Conservation (phyloP, 2,888 invertebrate species). For the Chirona hameri region DNA sequence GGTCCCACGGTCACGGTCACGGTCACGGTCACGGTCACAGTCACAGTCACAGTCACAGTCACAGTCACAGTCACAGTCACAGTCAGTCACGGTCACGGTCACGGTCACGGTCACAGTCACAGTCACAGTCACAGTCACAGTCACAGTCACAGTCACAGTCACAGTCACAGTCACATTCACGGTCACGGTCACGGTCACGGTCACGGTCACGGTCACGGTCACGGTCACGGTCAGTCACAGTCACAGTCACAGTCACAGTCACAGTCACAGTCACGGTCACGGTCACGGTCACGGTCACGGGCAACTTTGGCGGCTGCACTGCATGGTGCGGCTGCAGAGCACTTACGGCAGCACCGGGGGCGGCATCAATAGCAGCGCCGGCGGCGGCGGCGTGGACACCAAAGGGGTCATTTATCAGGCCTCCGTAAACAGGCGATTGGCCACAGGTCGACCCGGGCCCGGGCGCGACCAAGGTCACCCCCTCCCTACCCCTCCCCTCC, state of each 20-base stretch:
- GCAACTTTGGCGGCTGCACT: neutral
- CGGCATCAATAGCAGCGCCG: neutral
- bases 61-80: no score
- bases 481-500: neutral
- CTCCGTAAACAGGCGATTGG: conserved; percentile 3
- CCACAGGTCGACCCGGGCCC: neutral
- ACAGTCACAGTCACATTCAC: no score
- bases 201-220: neutral
- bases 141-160: neutral
- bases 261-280: no score
- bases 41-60: neutral
- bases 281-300: neutral
- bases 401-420: neutral
- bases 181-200: neutral
- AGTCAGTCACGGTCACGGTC: neutral
- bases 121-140: neutral
- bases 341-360: neutral
- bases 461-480: neutral
- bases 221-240: no score
- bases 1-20: neutral
- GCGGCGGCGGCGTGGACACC: neutral
- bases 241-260: no score
- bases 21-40: neutral
- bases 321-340: neutral
- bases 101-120: neutral